phyloP scores from a whole-genome alignment of 2,888 invertebrate genomes.

The Athalia circularis region DNA sequence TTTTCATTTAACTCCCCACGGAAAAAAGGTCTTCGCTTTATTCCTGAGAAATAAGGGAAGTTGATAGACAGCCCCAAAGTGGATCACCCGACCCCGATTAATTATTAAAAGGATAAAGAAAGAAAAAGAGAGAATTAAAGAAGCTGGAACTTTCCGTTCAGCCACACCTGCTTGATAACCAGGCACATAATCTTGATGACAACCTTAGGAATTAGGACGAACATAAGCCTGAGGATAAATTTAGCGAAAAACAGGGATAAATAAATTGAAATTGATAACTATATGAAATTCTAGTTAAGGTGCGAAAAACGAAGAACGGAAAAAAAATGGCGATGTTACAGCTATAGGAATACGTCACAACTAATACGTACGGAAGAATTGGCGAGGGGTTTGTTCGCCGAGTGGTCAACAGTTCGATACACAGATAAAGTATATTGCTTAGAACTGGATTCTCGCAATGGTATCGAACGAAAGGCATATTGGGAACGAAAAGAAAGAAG shows the following conservation, averaged over 20 bases:
- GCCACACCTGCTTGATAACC: not conserved
- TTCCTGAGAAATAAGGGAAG: conserved; percentile 16
- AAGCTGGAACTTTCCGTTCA: not conserved
- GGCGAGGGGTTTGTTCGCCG: no score
- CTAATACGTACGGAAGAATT: no score
- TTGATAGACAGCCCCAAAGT: conserved; percentile 16
- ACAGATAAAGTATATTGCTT: no score
- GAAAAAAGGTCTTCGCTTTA: conserved; percentile 22
- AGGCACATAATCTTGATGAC: not conserved
- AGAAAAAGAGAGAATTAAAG: not conserved
- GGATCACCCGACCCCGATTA: conserved; percentile 25
- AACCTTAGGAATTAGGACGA: no score
- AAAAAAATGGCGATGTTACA: no score
- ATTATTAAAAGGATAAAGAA: conserved; percentile 14
- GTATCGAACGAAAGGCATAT: conserved; percentile 22
- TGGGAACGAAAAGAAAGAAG: conserved; percentile 13
- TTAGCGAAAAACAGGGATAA: no score
- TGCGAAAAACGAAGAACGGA: no score
- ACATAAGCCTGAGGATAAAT: no score
- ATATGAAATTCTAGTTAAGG: no score
- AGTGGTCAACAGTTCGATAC: no score
- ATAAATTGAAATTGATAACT: no score
- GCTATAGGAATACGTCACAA: no score
- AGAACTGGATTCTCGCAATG: not conserved
- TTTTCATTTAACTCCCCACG: conserved; percentile 24